A percentile compares a stretch with the other conserved stretches of the same genome.
Evolutionary conservation across 2,888 invertebrate genomes (phyloP).

Genomic region (Drosophila kambysellisi): DNA sequence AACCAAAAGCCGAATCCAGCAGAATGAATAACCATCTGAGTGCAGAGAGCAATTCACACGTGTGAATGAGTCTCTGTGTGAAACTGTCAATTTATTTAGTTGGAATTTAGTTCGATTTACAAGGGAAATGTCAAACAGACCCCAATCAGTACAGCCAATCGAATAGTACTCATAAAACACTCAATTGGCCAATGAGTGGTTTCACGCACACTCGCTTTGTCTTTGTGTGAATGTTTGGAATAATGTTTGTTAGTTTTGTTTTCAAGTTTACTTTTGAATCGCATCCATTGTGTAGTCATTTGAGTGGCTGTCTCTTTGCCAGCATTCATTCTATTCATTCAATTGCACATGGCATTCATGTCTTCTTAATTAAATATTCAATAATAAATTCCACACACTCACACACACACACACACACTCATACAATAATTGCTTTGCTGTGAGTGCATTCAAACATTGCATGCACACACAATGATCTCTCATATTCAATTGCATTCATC

Average conservation of each 20-base stretch:
- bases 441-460: conserved; percentile 17
- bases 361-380: conserved; percentile 26
- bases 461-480: conserved; percentile 12
- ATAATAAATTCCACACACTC: conserved; percentile 10
- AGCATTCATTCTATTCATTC: not conserved
- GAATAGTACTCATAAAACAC: not conserved
- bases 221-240: not conserved
- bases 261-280: not conserved
- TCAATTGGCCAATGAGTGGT: not conserved
- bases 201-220: not conserved
- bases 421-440: conserved; percentile 10
- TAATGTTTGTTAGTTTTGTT: not conserved
- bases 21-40: conserved; percentile 3
- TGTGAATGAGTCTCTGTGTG: not conserved
- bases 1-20: too few relatives aligned
- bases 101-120: not conserved
- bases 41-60: not conserved
- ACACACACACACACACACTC: conserved; percentile 2
- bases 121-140: not conserved
- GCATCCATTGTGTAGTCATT: not conserved
- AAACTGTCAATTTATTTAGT: not conserved
- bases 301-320: not conserved
- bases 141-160: not conserved
- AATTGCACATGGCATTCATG: not conserved
- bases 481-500: conserved; percentile 18